Evolutionary conservation across 2,113 vertebrate species (phyloP).

Genomic region (Gallinago media): DNA sequence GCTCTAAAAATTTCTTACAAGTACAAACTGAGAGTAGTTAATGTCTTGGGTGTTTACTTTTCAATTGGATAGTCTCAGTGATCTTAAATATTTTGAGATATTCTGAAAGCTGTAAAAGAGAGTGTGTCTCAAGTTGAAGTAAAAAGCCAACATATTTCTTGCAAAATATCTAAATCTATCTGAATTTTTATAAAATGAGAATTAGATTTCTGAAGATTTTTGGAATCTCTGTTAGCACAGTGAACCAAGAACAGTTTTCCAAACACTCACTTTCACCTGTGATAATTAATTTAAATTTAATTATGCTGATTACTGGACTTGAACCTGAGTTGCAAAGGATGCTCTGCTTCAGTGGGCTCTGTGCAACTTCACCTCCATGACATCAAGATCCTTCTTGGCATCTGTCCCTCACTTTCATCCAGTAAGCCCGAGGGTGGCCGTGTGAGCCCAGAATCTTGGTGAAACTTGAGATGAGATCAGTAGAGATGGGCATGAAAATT

Average conservation of each 20-base stretch:
- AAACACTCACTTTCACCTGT: fast-evolving
- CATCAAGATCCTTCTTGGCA: not conserved
- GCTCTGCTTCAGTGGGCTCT: not conserved
- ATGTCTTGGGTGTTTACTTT: not conserved
- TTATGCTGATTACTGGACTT: not conserved
- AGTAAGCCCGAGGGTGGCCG: not conserved
- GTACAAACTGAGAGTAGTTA: not conserved
- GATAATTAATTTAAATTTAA: not conserved
- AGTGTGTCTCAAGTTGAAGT: fast-evolving
- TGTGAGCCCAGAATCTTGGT: not conserved
- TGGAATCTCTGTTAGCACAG: fast-evolving
- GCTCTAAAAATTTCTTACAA: not conserved
- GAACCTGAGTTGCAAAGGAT: not conserved
- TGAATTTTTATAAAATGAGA: not conserved
- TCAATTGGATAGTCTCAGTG: not conserved
- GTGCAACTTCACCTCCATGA: not conserved
- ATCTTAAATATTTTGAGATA: not conserved
- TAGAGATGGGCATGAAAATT: not conserved
- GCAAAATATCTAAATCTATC: not conserved
- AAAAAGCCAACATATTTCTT: not conserved
- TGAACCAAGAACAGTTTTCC: not conserved
- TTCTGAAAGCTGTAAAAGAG: not conserved
- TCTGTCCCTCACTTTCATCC: not conserved
- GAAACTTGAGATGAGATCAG: not conserved
- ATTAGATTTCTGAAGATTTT: not conserved